A percentile compares a stretch with the other conserved stretches of the same genome.
phyloP scores from a whole-genome alignment of 2,797 vertebrate species.

The Anomalospiza imberbis region DNA sequence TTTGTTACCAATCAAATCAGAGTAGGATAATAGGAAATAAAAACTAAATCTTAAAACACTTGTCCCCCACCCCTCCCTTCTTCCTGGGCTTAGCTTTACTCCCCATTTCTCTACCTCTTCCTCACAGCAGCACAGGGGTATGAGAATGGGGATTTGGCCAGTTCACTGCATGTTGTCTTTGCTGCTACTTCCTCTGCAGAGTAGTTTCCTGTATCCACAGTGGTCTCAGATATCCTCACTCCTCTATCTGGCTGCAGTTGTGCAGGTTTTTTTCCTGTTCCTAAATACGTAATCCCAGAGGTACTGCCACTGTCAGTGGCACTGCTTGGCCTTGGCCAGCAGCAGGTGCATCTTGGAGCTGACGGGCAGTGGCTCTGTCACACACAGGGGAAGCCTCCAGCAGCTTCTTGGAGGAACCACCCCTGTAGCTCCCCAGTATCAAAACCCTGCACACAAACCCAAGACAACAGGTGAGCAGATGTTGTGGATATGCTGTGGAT shows the following conservation, averaged over 20 bases:
- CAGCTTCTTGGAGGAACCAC: neutral
- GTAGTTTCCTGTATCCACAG: neutral
- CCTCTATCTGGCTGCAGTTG: neutral
- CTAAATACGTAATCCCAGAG: neutral
- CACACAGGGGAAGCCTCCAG: neutral
- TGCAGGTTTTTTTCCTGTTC: neutral
- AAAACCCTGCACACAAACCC: neutral
- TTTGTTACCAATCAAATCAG: neutral
- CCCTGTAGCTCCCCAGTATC: accelerated
- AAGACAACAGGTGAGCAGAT: neutral
- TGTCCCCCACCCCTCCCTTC: neutral
- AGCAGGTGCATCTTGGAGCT: neutral
- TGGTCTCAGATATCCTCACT: neutral
- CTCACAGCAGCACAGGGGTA: neutral
- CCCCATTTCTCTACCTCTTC: neutral
- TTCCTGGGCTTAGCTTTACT: neutral
- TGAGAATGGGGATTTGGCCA: neutral
- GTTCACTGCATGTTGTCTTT: neutral
- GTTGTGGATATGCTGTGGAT: neutral
- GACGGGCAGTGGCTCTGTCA: neutral
- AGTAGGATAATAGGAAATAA: neutral
- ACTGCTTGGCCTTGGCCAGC: neutral
- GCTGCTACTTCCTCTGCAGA: neutral
- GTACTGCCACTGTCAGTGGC: neutral
- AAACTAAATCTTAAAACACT: neutral